A percentile compares a stretch with the other conserved stretches of the same genome.
Evolutionary conservation across 2,113 vertebrate species (phyloP).

Genomic region (Paralichthys olivaceus): DNA sequence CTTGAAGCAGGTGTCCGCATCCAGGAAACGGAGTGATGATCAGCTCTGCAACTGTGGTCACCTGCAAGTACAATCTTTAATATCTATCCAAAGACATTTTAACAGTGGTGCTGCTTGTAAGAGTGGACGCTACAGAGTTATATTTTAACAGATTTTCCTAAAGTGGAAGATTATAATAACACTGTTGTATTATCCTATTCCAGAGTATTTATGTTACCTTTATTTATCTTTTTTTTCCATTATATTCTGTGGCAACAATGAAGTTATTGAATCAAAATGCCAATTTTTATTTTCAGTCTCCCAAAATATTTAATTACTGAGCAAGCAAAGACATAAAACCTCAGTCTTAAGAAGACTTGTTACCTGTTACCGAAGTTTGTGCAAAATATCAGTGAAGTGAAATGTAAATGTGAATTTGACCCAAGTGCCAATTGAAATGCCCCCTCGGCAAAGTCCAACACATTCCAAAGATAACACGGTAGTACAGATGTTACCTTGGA

Average conservation of each 20-base stretch:
- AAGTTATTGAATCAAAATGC: constrained; percentile 65
- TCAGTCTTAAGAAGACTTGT: constrained; percentile 8
- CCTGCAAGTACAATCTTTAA: constrained; percentile 50
- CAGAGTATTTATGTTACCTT: constrained; percentile 79
- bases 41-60: constrained; percentile 19
- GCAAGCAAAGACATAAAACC: neutral
- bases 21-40: constrained; percentile 30
- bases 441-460: constrained; percentile 52
- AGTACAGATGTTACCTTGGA: constrained; percentile 26
- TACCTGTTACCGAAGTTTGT: constrained; percentile 3
- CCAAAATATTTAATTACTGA: constrained; percentile 39
- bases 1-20: constrained; percentile 39
- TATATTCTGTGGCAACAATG: constrained; percentile 40
- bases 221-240: constrained; percentile 70
- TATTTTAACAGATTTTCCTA: constrained; percentile 49
- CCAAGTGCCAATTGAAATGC: constrained; percentile 61
- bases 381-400: constrained; percentile 11
- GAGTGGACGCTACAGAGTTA: constrained; percentile 37
- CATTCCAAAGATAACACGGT: constrained; percentile 80
- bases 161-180: constrained; percentile 38
- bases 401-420: constrained; percentile 41
- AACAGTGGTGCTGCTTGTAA: constrained; percentile 9
- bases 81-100: constrained; percentile 72
- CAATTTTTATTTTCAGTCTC: constrained; percentile 33
- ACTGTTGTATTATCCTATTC: constrained; percentile 61